Evolutionary conservation across 2,888 invertebrate species (phyloP), one percentile per base, ranked within the genome.

Genomic region (Philhelius pedissequus): DNA sequence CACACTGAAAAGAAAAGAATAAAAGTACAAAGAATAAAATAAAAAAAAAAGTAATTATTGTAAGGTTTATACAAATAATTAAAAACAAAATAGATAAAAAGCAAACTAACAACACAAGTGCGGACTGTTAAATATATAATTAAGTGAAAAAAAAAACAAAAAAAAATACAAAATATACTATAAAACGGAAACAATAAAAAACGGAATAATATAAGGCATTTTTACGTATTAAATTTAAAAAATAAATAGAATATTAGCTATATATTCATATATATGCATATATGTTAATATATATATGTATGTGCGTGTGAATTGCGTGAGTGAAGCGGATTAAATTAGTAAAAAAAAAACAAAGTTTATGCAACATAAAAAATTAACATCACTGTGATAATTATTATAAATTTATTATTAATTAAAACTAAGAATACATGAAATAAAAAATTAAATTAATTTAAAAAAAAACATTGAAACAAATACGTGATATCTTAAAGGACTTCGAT

Each of bases 401-500:
- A 90, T 91, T 91, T 91, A 91, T 90, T 90, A 90, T 88, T 88
- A 88, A 87, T 88, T 88, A 87, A 79, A 87, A 81, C 80, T 62
- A 87, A 88, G 88, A 86, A 87, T 68, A 87, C 88, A 86, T 87
- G 88, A 88, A 89, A 88, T 88, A 90, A 89, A 87, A 86, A 73
- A 56, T 76, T 74, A 84, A 89, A 77, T 77, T 88, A 88, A 90
- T 89, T 89, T 89, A 90, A 90, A 90, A 88, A n/a, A 87, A 89
- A 91, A 91, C 90, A 91, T 90, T 91, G 90, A 90, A 90, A 90
- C 90, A 91, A 91, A 91, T 91, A 91, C 90, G 90, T 90, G 90
- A 90, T 90, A 90, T 90, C 90, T 90, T 90, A 90, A 90, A 90
- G 90, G 90, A 90, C 90, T 90, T 90, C 90, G 90, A 90, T 91